These are phyloP conservation scores for Rattus norvegicus DNA, from an alignment of 2,113 vertebrate genomes.

Conservation along the genomic window GRCr8 NC_086025.1:22749001-22749500, in stretches of 20 bases:
- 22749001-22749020: neutral
- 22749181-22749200: neutral
- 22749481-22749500: neutral
- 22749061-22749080: neutral
- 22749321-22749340: neutral
- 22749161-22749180: neutral
- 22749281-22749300: neutral
- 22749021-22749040: neutral
- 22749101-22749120: neutral
- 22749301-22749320: neutral
- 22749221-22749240: neutral
- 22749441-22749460: neutral
- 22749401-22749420: neutral
- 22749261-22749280: neutral
- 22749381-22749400: neutral
- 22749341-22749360: neutral
- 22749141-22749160: neutral
- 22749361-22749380: neutral
- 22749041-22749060: neutral
- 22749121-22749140: neutral
- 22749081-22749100: neutral
- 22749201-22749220: rapidly evolving
- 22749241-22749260: neutral
- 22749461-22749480: neutral
- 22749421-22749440: neutral